Base-by-base conservation (phyloP, 2,113 vertebrate species). In the Pyxicephalus adspersus region DNA sequence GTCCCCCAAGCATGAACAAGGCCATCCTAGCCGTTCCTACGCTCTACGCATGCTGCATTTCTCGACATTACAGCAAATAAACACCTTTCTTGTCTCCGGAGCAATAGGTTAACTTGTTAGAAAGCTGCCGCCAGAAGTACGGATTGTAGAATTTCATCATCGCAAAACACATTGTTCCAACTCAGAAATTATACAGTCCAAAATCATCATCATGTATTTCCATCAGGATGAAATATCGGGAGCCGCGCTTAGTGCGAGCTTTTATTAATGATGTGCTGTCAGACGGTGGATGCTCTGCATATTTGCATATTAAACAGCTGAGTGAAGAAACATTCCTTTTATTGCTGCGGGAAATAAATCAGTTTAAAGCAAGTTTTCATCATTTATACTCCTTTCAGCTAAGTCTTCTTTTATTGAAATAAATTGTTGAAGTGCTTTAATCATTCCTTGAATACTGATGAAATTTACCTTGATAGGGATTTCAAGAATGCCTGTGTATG, bases 221-320 rank as follows among this genome's bases (percentile, higher is more conserved):
- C 96, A 97, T 96, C 96, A 96, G 95, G 93, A 99, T 96, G 96
- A 98, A 97, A 96, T 97, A 98, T 97, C 93, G 92, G 94, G 93
- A 91, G 88, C 93, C 93, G 91, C 88, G 94, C 95, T 96, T 94
- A 91, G 94, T 94, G 95, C 94, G 94, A 94, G 94, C 90, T 94
- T 95, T 97, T 98, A 98, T 97, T 99, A 98, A 99, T 98, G 90
- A 90, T 90, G 91, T 93, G 94, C 96, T 98, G 97, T 98, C 97
- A 97, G 95, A 89, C 92, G 92, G 91, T 94, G 94, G 96, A 95
- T 96, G 96, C 96, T 99, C 95, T 97, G 97, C 96, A 98, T 98
- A 97, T 97, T 97, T 95, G 96, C 97, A 99, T 98, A 98, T 98
- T 98, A 98, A 98, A 98, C 94, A 97, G 96, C 93, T 92, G 88